These are phyloP conservation scores for Nephrocerus scutellatus DNA, from an alignment of 2,888 invertebrate species.

Conservation along the genomic window DNA sequence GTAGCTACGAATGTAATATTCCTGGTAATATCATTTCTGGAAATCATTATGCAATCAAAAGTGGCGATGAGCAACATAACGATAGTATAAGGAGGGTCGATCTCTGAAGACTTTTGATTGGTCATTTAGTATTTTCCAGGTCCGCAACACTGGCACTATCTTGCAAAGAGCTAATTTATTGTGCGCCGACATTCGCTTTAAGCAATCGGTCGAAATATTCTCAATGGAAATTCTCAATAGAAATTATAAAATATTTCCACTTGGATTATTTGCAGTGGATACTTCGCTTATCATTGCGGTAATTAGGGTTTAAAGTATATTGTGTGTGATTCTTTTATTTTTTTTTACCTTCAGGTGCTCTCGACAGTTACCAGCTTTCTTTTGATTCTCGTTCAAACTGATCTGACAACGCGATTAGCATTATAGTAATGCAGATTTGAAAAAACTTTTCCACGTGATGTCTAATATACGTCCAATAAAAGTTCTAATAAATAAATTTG, in stretches of 20 bases:
- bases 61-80: conserved; percentile 20
- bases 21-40: conserved; percentile 33
- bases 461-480: no score
- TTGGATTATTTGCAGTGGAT: conserved; percentile 36
- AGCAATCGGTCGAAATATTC: conserved; percentile 34
- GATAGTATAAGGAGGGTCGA: background rate
- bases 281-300: conserved; percentile 30
- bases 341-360: conserved; percentile 28
- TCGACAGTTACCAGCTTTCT: conserved; percentile 38
- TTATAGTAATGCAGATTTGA: conserved; percentile 25
- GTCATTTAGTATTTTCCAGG: conserved; percentile 15
- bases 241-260: conserved; percentile 34
- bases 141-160: conserved; percentile 30
- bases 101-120: background rate
- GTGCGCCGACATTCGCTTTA: conserved; percentile 34
- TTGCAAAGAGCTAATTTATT: conserved; percentile 30
- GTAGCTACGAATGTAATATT: conserved; percentile 35
- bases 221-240: conserved; percentile 29
- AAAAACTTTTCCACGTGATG: no score
- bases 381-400: conserved; percentile 42
- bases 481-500: no score
- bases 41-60: conserved; percentile 31
- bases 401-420: conserved; percentile 38
- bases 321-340: background rate
- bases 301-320: conserved; percentile 19